phyloP scores from a whole-genome alignment of 2,797 vertebrate species.

The Lagothrix lagotricha region DNA sequence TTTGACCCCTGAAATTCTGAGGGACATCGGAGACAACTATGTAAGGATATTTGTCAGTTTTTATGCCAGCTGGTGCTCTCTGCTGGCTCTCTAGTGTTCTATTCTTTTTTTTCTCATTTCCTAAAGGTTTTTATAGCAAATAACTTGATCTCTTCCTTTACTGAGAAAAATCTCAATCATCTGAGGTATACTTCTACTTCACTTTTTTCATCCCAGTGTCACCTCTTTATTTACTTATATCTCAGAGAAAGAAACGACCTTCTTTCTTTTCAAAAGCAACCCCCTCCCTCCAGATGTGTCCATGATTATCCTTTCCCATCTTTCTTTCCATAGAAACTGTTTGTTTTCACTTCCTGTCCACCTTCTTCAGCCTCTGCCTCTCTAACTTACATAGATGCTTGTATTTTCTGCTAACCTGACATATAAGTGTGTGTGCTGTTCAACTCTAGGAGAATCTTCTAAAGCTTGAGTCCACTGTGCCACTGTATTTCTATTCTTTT shows the following conservation, averaged over 20 bases:
- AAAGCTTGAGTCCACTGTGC: not conserved
- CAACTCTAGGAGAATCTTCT: not conserved
- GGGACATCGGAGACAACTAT: not conserved
- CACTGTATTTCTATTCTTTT: conserved; percentile 13
- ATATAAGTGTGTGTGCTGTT: not conserved
- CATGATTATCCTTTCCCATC: not conserved
- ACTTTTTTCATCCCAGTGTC: not conserved
- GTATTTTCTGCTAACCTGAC: not conserved
- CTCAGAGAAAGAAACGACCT: not conserved
- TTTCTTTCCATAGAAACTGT: not conserved
- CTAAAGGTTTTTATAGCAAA: conserved; percentile 14
- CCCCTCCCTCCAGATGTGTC: not conserved
- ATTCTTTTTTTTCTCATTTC: not conserved
- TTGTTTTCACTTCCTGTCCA: not conserved
- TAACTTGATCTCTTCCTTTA: conserved; percentile 32
- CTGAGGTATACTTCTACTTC: not conserved
- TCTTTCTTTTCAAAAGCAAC: not conserved
- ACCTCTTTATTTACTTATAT: not conserved
- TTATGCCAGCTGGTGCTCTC: not conserved
- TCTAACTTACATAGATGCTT: not conserved
- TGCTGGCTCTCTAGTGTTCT: not conserved
- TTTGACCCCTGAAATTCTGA: conserved; percentile 19
- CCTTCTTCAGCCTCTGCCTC: not conserved
- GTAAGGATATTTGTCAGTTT: not conserved
- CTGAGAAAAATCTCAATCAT: not conserved